phyloP scores from a whole-genome alignment of 1,140 invertebrate genomes.

The Zaprionus taronus region DNA sequence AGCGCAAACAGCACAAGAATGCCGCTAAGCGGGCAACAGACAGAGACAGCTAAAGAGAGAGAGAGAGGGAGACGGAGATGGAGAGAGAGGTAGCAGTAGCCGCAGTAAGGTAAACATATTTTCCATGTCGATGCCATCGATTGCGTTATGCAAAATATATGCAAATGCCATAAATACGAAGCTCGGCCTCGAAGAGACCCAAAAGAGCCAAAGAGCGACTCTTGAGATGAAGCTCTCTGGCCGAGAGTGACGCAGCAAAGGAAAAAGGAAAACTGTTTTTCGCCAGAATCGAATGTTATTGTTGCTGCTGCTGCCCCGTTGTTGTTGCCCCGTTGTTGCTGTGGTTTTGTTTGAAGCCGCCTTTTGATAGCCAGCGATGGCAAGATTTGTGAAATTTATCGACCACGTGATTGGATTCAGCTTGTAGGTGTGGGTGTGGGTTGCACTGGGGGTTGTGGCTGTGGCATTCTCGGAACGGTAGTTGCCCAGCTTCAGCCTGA shows the following conservation, averaged over 20 bases:
- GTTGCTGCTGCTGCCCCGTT: slow-evolving; percentile 20
- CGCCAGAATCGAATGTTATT: slow-evolving; percentile 46
- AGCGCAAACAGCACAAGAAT: slow-evolving; percentile 52
- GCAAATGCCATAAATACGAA: slow-evolving; percentile 83
- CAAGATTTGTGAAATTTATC: slow-evolving; percentile 81
- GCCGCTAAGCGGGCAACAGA: slow-evolving; percentile 21
- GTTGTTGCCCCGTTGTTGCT: slow-evolving; percentile 17
- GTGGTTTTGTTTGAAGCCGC: slow-evolving; percentile 47
- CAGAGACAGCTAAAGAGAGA: background rate
- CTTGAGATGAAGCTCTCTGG: slow-evolving; percentile 23
- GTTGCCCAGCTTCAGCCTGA: slow-evolving; percentile 61
- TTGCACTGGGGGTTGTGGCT: slow-evolving; percentile 29
- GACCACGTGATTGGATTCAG: slow-evolving; percentile 66
- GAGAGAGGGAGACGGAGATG: background rate
- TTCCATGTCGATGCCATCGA: slow-evolving; percentile 84
- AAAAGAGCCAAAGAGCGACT: slow-evolving; percentile 32
- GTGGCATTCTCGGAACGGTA: slow-evolving; percentile 72
- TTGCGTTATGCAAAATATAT: slow-evolving; percentile 84
- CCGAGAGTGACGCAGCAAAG: slow-evolving; percentile 44
- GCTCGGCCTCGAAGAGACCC: slow-evolving; percentile 29
- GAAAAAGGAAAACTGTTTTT: slow-evolving; percentile 61
- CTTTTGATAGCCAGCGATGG: slow-evolving; percentile 62
- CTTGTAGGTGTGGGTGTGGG: slow-evolving; percentile 47
- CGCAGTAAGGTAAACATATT: slow-evolving; percentile 72
- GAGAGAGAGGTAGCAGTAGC: slow-evolving; percentile 32